Evolutionary conservation across 2,797 vertebrate species (phyloP).

Genomic region (Buphagus erythrorhynchus): DNA sequence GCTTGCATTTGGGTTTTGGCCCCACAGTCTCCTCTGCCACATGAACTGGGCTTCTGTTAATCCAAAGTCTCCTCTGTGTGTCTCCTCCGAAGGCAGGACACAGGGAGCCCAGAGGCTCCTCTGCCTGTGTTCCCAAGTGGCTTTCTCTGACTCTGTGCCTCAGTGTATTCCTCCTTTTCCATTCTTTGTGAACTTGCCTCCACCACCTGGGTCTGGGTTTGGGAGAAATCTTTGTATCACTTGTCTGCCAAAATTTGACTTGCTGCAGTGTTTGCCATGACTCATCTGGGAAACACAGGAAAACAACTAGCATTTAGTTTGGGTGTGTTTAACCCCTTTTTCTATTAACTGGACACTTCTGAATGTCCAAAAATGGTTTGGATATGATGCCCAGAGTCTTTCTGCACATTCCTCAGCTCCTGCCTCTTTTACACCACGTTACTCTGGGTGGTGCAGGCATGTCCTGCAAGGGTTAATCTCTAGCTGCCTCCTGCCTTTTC

Average conservation of each 20-base stretch:
- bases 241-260: neutral
- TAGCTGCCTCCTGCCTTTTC: conserved; percentile 17
- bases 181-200: neutral
- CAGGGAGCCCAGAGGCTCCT: neutral
- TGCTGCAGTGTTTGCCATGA: neutral
- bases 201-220: neutral
- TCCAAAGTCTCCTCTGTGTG: neutral
- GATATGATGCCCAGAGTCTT: neutral
- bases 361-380: neutral
- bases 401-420: neutral
- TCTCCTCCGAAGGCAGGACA: neutral
- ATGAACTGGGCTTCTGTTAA: neutral
- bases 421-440: neutral
- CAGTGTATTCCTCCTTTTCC: neutral
- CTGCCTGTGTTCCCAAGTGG: neutral
- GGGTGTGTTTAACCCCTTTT: neutral
- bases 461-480: conserved; percentile 15
- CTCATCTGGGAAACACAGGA: neutral
- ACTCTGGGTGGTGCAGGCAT: neutral
- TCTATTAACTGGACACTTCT: neutral
- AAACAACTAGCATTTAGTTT: neutral
- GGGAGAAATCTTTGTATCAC: neutral
- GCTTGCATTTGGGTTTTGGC: neutral
- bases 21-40: neutral
- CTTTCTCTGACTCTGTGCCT: neutral